Percentiles rank a stretch among this genome's conserved stretches.
These are phyloP conservation scores for Sipha maydis DNA, from an alignment of 2,888 invertebrate species.

Conservation along the genomic window DNA sequence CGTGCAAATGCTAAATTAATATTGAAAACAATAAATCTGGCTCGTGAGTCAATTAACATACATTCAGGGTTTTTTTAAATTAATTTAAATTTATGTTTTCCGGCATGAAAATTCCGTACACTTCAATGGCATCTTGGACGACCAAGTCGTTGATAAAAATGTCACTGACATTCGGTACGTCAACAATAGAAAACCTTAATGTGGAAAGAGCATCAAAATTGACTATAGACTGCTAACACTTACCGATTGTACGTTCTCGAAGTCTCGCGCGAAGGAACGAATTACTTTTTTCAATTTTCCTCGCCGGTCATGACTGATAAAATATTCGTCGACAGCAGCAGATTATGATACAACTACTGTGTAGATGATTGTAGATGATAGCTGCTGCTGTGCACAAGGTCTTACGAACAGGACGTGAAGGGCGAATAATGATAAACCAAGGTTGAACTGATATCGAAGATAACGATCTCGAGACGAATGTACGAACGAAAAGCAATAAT, in stretches of 20 bases:
- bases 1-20: background rate
- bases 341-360: background rate
- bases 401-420: background rate
- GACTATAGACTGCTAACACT: background rate
- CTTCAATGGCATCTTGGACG: too few relatives aligned
- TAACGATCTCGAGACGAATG: background rate
- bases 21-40: background rate
- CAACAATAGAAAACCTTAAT: too few relatives aligned
- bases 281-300: constrained; percentile 38
- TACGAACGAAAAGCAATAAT: too few relatives aligned
- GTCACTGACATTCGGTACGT: too few relatives aligned
- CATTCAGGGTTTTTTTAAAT: too few relatives aligned
- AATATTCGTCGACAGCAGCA: background rate
- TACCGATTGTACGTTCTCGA: background rate
- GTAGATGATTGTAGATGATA: too few relatives aligned
- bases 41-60: too few relatives aligned
- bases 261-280: background rate
- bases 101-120: too few relatives aligned
- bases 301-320: background rate
- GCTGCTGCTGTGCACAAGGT: background rate
- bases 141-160: too few relatives aligned
- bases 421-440: constrained; percentile 16
- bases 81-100: too few relatives aligned
- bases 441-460: background rate
- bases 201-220: background rate